These are phyloP conservation scores for Heterotilapia buettikoferi DNA, from an alignment of 2,113 vertebrate species.

Conservation along the genomic window DNA sequence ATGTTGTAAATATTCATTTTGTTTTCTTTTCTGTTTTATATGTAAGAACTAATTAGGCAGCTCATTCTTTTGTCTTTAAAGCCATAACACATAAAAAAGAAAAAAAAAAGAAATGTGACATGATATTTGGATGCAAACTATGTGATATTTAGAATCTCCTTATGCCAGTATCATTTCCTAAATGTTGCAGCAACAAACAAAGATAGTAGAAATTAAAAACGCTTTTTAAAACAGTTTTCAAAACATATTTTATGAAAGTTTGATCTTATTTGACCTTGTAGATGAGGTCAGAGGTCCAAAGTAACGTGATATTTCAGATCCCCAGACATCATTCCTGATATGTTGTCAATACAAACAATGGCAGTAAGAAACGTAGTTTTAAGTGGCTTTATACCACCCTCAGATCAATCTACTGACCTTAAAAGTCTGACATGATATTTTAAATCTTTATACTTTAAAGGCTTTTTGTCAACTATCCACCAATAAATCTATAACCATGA, in stretches of 20 bases:
- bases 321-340: accelerated
- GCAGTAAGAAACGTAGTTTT: not conserved
- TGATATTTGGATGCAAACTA: not conserved
- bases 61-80: not conserved
- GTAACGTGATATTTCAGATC: accelerated
- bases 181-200: accelerated
- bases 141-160: not conserved
- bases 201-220: not conserved
- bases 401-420: not conserved
- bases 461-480: not conserved
- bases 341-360: not conserved
- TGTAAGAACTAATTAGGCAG: not conserved
- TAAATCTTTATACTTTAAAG: not conserved
- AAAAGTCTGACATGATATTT: not conserved
- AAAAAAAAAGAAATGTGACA: accelerated
- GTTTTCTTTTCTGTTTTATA: not conserved
- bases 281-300: not conserved
- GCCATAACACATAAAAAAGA: not conserved
- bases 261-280: not conserved
- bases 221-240: accelerated
- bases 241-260: accelerated
- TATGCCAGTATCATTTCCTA: not conserved
- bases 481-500: accelerated
- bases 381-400: not conserved
- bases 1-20: not conserved